Percentiles rank a stretch among this genome's conserved stretches.
Evolutionary conservation across 2,113 vertebrate species (phyloP).

Genomic region (Malurus melanocephalus): DNA sequence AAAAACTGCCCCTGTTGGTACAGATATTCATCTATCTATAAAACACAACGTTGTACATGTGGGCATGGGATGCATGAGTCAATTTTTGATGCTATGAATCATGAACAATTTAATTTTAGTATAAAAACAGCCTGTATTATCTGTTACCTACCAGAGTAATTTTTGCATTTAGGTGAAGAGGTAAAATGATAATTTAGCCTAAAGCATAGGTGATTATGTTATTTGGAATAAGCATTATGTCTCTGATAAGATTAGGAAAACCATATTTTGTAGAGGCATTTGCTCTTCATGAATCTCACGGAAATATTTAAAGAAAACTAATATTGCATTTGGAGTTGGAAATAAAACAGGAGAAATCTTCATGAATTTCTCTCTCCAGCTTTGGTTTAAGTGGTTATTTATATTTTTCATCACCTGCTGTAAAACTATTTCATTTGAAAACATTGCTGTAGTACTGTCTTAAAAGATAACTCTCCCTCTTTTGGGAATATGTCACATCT

Average conservation of each 20-base stretch:
- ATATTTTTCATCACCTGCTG: neutral
- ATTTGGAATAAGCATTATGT: neutral
- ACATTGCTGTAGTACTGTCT: neutral
- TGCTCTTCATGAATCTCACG: neutral
- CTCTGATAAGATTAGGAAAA: neutral
- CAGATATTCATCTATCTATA: neutral
- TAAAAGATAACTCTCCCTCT: neutral
- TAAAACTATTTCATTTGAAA: neutral
- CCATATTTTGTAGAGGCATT: neutral
- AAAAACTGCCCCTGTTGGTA: neutral
- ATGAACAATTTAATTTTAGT: neutral
- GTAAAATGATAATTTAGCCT: neutral
- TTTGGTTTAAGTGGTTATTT: neutral
- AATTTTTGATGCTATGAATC: slow-evolving; percentile 3
- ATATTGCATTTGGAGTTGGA: neutral
- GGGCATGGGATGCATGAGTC: neutral
- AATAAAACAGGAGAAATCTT: neutral
- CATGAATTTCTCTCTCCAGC: neutral
- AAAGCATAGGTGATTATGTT: neutral
- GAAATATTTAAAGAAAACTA: neutral
- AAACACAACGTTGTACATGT: fast-evolving
- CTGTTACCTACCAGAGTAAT: neutral
- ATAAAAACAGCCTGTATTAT: neutral
- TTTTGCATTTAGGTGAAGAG: neutral
- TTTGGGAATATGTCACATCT: neutral